A percentile compares a stretch with the other conserved stretches of the same genome.
Evolutionary conservation across 2,888 invertebrate genomes (phyloP).

Genomic region (Andrena praecox): DNA sequence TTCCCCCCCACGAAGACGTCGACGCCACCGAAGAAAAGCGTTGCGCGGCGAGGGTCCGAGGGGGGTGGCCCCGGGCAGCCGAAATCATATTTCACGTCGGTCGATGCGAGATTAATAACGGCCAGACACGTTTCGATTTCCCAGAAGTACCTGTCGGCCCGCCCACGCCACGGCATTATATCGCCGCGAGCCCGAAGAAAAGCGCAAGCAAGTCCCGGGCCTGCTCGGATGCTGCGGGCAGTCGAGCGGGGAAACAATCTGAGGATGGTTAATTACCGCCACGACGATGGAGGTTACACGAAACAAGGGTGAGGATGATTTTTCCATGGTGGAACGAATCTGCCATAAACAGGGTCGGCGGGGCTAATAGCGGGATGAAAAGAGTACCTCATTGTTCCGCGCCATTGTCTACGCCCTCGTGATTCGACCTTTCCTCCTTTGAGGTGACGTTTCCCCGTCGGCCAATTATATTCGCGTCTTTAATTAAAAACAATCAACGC

Average conservation of each 20-base stretch:
- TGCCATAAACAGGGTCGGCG: slow-evolving; percentile 79
- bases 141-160: slow-evolving; percentile 72
- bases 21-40: slow-evolving; percentile 6
- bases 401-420: slow-evolving; percentile 78
- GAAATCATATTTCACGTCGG: slow-evolving; percentile 76
- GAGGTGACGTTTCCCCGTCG: slow-evolving; percentile 37
- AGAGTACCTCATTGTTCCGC: slow-evolving; percentile 77
- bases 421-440: slow-evolving; percentile 68
- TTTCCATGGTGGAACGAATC: slow-evolving; percentile 78
- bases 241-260: slow-evolving; percentile 41
- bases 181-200: slow-evolving; percentile 42
- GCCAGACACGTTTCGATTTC: slow-evolving; percentile 76
- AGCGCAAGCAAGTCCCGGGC: slow-evolving; percentile 45
- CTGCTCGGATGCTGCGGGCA: slow-evolving; percentile 49
- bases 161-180: slow-evolving; percentile 47
- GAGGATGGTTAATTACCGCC: slow-evolving; percentile 67
- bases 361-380: slow-evolving; percentile 66
- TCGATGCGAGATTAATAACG: slow-evolving; percentile 78
- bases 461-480: slow-evolving; percentile 65
- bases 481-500: slow-evolving; percentile 69
- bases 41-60: background rate
- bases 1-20: background rate
- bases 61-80: background rate
- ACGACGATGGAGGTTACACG: slow-evolving; percentile 58
- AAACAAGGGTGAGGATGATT: slow-evolving; percentile 75